These are phyloP conservation scores for Glossosoma conforme DNA, from an alignment of 1,140 invertebrate species.

Conservation along the genomic window DNA sequence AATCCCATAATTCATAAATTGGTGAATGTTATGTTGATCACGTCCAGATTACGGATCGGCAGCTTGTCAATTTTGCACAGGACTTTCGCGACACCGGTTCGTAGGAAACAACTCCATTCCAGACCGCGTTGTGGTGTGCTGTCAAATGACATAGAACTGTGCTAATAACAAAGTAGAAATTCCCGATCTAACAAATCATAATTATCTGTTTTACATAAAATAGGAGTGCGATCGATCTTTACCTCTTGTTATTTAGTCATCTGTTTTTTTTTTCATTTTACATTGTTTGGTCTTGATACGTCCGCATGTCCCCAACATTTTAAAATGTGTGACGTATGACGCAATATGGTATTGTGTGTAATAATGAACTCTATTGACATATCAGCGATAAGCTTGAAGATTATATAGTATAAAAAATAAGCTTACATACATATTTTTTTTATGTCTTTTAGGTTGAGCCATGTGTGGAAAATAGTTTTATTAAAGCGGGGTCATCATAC, in stretches of 20 bases:
- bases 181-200: neutral
- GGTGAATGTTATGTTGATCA: conserved; percentile 46
- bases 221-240: neutral
- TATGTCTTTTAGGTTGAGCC: neutral
- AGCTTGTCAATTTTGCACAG: conserved; percentile 47
- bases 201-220: neutral
- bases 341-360: neutral
- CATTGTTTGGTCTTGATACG: neutral
- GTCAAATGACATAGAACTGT: conserved; percentile 12
- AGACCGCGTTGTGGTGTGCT: conserved; percentile 32
- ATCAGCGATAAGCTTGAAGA: no score
- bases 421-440: neutral
- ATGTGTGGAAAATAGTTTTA: neutral
- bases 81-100: conserved; percentile 53
- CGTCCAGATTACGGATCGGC: conserved; percentile 50
- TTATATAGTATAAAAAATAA: neutral
- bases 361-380: neutral
- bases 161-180: no score
- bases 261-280: neutral
- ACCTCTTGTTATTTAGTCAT: neutral
- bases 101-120: conserved; percentile 47
- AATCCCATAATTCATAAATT: conserved; percentile 45
- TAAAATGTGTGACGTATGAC: neutral
- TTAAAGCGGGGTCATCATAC: neutral
- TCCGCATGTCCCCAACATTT: neutral